Base-by-base conservation (phyloP, 2,797 vertebrate genomes). In the Botia kubotai region DNA sequence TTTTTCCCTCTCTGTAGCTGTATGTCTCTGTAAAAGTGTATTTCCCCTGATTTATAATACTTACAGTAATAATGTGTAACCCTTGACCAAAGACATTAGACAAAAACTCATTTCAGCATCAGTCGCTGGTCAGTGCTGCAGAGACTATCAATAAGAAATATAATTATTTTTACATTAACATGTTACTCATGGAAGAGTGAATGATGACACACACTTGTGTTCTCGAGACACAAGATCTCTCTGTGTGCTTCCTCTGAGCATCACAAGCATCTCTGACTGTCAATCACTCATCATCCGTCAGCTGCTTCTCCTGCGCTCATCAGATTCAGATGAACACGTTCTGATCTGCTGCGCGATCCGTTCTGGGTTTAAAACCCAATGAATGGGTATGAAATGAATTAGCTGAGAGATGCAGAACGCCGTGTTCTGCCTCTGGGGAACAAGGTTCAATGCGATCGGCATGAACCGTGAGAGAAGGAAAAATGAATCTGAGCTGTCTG, bases 381-480 rank as follows among this genome's bases (percentile, higher is more conserved):
- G 88, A 91, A 89, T 91, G 92, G 92, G 93, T 94, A 92, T 87
- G 90, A 92, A 92, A 92, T 92, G 88, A 93, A 92, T 91, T 89
- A 90, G 88, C 86, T 87, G 87, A 86, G 88, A 88, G 88, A 74
- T 50, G 50, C 2, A 65, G 50, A 82, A 57, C 3, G 43, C 80
- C 50, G 57, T 6, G 79, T 69, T 70, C 70, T 50, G 82, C 87
- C 85, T 83, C 86, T 75, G 87, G 90, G 86, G 89, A 83, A 87
- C 83, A 88, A 17, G 82, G 72, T 86, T 90, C 80, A 79, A 85
- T 85, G 77, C 2, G 82, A 91, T 93, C 92, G 88, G 89, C 90
- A 90, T 88, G 84, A 84, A 75, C 36, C 65, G n/a, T n/a, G n/a
- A n/a, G n/a, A n/a, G n/a, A n/a, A n/a, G n/a, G n/a, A n/a, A n/a